Conservation (phyloP, 2,113 vertebrate species). For the Ploceus nigricollis region DNA sequence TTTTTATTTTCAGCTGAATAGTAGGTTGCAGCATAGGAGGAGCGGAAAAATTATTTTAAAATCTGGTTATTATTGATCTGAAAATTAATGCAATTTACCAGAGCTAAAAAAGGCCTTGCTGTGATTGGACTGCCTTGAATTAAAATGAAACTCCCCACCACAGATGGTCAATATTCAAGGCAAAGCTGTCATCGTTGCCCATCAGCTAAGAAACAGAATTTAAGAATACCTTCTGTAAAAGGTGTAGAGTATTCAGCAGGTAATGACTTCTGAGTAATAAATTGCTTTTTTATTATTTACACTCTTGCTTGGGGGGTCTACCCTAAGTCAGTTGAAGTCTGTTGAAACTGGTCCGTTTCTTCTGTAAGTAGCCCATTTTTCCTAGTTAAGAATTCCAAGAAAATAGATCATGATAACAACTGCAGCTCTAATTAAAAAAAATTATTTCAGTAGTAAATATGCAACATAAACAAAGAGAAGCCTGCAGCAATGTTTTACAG, state of each 20-base stretch:
- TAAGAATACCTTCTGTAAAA: neutral
- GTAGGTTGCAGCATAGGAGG: accelerated
- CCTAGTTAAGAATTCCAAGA: neutral
- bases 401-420: neutral
- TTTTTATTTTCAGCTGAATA: neutral
- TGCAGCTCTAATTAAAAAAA: neutral
- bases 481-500: neutral
- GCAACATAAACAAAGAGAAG: neutral
- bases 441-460: neutral
- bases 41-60: neutral
- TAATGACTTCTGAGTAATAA: neutral
- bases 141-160: neutral
- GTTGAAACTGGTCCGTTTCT: neutral
- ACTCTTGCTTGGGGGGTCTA: neutral
- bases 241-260: accelerated
- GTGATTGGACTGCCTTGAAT: neutral
- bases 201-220: neutral
- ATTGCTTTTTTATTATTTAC: neutral
- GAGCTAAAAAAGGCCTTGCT: neutral
- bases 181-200: neutral
- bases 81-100: neutral
- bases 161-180: neutral
- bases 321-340: neutral
- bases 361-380: neutral
- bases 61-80: neutral